Conservation (phyloP, 1,140 invertebrate genomes). For the Drosophila bifasciata region DNA sequence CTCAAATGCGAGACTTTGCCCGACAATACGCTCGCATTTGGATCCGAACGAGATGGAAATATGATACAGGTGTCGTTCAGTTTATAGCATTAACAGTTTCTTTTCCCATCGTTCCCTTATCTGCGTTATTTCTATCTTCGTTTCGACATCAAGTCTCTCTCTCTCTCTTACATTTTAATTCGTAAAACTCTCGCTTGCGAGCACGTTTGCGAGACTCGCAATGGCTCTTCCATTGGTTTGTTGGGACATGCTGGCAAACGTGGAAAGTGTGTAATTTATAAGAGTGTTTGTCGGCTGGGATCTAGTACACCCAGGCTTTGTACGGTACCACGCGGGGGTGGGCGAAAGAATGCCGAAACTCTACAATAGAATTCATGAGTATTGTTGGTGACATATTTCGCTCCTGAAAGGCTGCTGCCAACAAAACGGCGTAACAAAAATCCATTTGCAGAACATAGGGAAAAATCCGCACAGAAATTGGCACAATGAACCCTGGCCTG, state of each 20-base stretch:
- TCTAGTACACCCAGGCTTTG: no score
- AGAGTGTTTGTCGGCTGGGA: slow-evolving; percentile 53
- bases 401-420: slow-evolving; percentile 24
- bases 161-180: no score
- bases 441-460: slow-evolving; percentile 31
- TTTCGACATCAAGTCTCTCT: no score
- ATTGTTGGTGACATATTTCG: slow-evolving; percentile 70
- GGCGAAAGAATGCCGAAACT: slow-evolving; percentile 40
- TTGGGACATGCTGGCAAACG: slow-evolving; percentile 60
- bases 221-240: slow-evolving; percentile 33
- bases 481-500: slow-evolving; percentile 69
- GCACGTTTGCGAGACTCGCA: slow-evolving; percentile 6
- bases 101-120: no score
- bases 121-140: no score
- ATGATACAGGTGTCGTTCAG: no score
- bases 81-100: no score
- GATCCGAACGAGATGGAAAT: no score
- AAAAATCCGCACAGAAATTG: slow-evolving; percentile 53
- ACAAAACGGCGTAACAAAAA: slow-evolving; percentile 8
- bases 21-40: no score
- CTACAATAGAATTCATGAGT: slow-evolving; percentile 34
- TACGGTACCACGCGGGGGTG: not conserved
- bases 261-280: slow-evolving; percentile 75
- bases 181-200: slow-evolving; percentile 3
- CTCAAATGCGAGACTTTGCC: no score